phyloP scores from a whole-genome alignment of 2,888 invertebrate genomes.

The Troglohyphantes excavatus region DNA sequence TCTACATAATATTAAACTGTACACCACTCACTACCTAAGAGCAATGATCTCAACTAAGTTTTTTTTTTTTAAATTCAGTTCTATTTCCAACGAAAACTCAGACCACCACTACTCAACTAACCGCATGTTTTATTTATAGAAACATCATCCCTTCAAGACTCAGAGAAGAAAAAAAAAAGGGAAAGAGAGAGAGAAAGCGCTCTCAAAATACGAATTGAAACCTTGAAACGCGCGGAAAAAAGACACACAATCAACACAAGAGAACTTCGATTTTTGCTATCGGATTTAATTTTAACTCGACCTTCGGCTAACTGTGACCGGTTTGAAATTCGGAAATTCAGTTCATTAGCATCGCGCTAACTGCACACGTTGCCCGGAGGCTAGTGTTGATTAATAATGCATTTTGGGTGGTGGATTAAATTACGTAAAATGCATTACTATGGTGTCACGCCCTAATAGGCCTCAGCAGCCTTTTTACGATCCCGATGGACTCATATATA shows the following conservation, averaged over 20 bases:
- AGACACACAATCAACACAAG: no score
- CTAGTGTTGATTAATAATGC: neutral
- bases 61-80: no score
- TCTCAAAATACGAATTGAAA: no score
- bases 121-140: slow-evolving; percentile 36
- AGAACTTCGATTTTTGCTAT: neutral
- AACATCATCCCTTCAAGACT: neutral
- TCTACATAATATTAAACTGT: no score
- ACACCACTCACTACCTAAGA: no score
- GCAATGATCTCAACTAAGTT: no score
- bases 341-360: no score
- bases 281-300: neutral
- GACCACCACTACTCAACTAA: neutral
- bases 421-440: neutral
- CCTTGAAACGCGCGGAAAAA: neutral
- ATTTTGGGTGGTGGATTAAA: neutral
- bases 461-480: no score
- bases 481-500: no score
- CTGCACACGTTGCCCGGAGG: no score
- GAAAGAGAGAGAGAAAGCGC: no score
- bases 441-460: no score
- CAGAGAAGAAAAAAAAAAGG: neutral
- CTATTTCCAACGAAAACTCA: neutral
- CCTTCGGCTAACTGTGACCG: neutral
- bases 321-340: neutral